These are phyloP conservation scores for Diaprepes abbreviatus DNA, from an alignment of 2,888 invertebrate species.

Conservation along the genomic window DNA sequence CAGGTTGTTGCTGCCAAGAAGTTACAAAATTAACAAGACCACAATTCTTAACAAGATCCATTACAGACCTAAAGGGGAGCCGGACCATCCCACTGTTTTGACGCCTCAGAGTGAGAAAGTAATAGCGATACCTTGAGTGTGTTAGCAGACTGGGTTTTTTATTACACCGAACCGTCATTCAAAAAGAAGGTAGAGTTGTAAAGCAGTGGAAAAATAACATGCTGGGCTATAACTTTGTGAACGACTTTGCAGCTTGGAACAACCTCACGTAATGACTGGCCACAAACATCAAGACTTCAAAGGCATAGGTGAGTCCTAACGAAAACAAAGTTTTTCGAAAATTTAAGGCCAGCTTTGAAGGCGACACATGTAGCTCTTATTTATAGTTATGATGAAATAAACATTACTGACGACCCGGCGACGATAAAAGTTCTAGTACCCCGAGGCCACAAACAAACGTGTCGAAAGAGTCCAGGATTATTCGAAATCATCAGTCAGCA, in stretches of 20 bases:
- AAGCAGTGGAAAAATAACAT: too few species aligned
- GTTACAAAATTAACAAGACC: too few species aligned
- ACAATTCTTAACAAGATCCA: too few species aligned
- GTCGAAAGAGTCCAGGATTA: neutral
- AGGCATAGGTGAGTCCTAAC: neutral
- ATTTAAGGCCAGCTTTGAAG: conserved; percentile 1
- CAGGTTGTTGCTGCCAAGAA: too few species aligned
- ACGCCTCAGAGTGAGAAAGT: too few species aligned
- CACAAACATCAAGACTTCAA: neutral
- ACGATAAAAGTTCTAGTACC: neutral
- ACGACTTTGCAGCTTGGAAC: neutral
- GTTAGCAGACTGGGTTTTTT: too few species aligned
- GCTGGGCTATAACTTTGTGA: too few species aligned
- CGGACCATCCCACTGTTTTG: conserved; percentile 15
- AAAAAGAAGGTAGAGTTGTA: too few species aligned
- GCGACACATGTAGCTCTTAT: neutral
- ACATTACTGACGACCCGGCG: neutral
- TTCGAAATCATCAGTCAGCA: neutral
- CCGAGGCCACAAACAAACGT: neutral
- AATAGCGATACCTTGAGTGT: too few species aligned
- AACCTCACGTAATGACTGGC: neutral
- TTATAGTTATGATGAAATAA: conserved; percentile 16
- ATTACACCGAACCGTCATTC: too few species aligned
- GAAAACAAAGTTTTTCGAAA: neutral
- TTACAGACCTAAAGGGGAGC: conserved; percentile 65